These are phyloP conservation scores for Ceratoteleas bidentatus DNA, from an alignment of 1,140 invertebrate genomes.

Conservation along the genomic window DNA sequence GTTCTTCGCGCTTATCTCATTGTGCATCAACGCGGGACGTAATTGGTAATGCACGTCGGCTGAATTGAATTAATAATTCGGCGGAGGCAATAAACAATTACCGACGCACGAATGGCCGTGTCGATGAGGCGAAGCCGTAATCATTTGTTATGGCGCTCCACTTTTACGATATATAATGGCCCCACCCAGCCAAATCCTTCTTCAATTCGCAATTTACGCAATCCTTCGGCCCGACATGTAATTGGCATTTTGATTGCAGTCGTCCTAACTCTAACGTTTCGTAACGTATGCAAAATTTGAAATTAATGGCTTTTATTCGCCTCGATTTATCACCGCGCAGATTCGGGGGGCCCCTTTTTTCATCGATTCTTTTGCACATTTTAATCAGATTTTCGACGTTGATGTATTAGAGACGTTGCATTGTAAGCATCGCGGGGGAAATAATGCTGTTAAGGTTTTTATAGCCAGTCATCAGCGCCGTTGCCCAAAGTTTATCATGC, in stretches of 20 bases:
- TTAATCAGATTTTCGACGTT: no score
- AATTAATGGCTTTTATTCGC: no score
- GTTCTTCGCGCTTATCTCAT: conserved; percentile 4
- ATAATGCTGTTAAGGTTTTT: no score
- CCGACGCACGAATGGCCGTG: conserved; percentile 17
- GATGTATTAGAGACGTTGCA: no score
- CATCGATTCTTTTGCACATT: no score
- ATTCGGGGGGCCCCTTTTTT: no score
- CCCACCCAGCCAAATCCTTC: conserved; percentile 46
- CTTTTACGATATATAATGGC: conserved; percentile 55
- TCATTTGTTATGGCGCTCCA: conserved; percentile 61
- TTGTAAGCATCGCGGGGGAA: no score
- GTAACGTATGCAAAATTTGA: no score
- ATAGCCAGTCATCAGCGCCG: no score
- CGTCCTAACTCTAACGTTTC: conserved; percentile 5
- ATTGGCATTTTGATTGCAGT: conserved; percentile 30
- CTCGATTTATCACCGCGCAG: no score
- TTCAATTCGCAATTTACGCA: conserved; percentile 55
- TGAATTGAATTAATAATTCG: conserved; percentile 58
- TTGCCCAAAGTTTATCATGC: no score
- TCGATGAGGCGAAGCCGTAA: conserved; percentile 30
- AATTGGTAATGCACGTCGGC: conserved; percentile 20
- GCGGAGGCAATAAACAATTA: conserved; percentile 54
- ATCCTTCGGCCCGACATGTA: conserved; percentile 25
- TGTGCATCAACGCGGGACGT: conserved; percentile 11